Conservation (phyloP, 2,113 vertebrate genomes). For the Asarcornis scutulata region DNA sequence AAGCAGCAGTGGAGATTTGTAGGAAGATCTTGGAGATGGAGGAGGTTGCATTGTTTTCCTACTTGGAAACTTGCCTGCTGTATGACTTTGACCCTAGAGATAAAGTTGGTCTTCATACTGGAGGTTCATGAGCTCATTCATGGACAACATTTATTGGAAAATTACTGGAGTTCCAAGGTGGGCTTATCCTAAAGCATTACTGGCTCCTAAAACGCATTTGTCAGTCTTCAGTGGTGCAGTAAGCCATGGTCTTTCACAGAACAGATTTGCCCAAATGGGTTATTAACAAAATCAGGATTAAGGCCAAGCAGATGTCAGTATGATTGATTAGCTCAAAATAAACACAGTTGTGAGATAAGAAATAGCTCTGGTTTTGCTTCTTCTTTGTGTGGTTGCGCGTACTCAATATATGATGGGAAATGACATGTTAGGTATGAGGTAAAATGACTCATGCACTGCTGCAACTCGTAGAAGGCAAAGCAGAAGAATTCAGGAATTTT, state of each 20-base stretch:
- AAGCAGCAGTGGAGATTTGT: not conserved
- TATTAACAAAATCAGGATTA: slow-evolving; percentile 53
- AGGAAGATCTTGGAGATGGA: not conserved
- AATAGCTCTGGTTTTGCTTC: slow-evolving; percentile 51
- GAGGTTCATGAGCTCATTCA: slow-evolving; percentile 59
- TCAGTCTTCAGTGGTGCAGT: slow-evolving; percentile 62
- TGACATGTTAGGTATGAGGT: slow-evolving; percentile 49
- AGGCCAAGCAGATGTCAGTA: slow-evolving; percentile 70
- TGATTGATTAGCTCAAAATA: slow-evolving; percentile 70
- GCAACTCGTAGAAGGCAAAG: slow-evolving; percentile 8
- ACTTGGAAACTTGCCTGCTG: slow-evolving; percentile 34
- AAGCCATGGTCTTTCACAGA: slow-evolving; percentile 41
- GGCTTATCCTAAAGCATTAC: slow-evolving; percentile 71
- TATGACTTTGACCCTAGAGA: slow-evolving; percentile 37
- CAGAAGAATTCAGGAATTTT: slow-evolving; percentile 44
- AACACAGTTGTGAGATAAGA: slow-evolving; percentile 73
- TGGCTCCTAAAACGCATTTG: slow-evolving; percentile 69
- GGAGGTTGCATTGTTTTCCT: slow-evolving; percentile 44
- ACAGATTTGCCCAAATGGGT: slow-evolving; percentile 60
- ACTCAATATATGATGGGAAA: slow-evolving; percentile 52
- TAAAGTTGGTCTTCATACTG: slow-evolving; percentile 58
- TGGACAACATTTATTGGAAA: slow-evolving; percentile 48
- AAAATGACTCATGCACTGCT: slow-evolving; percentile 47
- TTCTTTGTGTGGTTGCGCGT: slow-evolving; percentile 46
- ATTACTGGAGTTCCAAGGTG: slow-evolving; percentile 55